Percentiles rank a stretch among this genome's conserved stretches.
phyloP scores from a whole-genome alignment of 2,113 vertebrate genomes.

The Vombatus ursinus region DNA sequence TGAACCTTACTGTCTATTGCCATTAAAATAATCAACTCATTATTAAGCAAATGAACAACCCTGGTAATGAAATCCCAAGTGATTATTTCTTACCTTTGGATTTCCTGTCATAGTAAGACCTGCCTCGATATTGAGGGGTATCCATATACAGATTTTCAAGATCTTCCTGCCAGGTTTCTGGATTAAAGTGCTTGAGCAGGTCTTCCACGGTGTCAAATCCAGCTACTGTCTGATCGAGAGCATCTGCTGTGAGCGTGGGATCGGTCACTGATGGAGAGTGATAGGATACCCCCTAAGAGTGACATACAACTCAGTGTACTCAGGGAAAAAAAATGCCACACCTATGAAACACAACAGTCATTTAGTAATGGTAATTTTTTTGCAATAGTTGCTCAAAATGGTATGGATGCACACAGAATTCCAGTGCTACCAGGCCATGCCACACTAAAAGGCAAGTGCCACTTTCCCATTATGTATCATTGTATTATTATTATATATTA shows the following conservation, averaged over 20 bases:
- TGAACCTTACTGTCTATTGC: neutral
- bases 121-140: slow-evolving; percentile 88
- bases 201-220: slow-evolving; percentile 94
- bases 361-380: neutral
- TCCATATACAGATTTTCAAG: slow-evolving; percentile 92
- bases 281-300: slow-evolving; percentile 84
- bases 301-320: slow-evolving; percentile 82
- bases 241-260: slow-evolving; percentile 87
- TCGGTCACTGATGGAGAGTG: slow-evolving; percentile 85
- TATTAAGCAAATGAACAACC: neutral
- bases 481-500: too few species aligned
- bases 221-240: slow-evolving; percentile 92
- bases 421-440: neutral
- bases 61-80: neutral
- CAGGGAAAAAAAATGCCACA: slow-evolving; percentile 64
- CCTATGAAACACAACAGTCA: slow-evolving; percentile 46
- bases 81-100: slow-evolving; percentile 89
- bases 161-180: slow-evolving; percentile 94
- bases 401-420: neutral
- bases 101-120: slow-evolving; percentile 91
- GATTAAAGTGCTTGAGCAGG: slow-evolving; percentile 91
- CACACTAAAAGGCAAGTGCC: neutral
- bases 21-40: neutral
- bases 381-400: neutral
- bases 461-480: neutral